These are phyloP conservation scores for Brachypodius melanocephalos DNA, from an alignment of 2,113 vertebrate genomes.

Conservation along the genomic window DNA sequence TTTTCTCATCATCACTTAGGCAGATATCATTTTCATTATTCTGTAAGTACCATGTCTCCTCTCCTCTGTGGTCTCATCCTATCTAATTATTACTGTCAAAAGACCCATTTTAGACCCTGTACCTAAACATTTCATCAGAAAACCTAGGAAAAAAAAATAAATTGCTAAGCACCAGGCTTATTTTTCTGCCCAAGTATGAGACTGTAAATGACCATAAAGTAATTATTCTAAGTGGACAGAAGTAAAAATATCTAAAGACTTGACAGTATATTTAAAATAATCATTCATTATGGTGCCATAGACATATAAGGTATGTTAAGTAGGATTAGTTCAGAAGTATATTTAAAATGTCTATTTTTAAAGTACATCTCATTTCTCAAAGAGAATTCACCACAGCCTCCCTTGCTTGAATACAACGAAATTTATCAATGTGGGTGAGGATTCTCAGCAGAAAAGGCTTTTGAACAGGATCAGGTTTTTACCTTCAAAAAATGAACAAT, in stretches of 20 bases:
- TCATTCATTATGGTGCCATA: not conserved
- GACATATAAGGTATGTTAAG: not conserved
- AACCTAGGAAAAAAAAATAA: not conserved
- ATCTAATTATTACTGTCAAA: not conserved
- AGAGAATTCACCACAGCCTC: not conserved
- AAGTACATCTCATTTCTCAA: not conserved
- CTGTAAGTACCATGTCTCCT: not conserved
- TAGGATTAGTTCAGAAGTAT: not conserved
- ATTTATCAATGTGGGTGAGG: not conserved
- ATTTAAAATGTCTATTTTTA: not conserved
- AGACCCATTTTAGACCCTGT: not conserved
- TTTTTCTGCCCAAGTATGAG: not conserved
- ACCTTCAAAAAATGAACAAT: not conserved
- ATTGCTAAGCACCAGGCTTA: not conserved
- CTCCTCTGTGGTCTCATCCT: not conserved
- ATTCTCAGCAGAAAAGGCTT: not conserved
- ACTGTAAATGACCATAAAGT: not conserved
- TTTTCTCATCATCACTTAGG: not conserved
- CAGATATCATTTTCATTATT: not conserved
- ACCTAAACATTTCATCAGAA: not conserved
- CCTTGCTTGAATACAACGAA: not conserved
- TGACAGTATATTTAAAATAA: not conserved
- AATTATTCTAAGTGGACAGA: conserved; percentile 5
- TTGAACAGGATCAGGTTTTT: not conserved
- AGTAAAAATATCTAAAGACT: not conserved